Evolutionary conservation across 2,888 invertebrate genomes (phyloP), one percentile per base, ranked within the genome.

Genomic region (Lepidonotus clava): DNA sequence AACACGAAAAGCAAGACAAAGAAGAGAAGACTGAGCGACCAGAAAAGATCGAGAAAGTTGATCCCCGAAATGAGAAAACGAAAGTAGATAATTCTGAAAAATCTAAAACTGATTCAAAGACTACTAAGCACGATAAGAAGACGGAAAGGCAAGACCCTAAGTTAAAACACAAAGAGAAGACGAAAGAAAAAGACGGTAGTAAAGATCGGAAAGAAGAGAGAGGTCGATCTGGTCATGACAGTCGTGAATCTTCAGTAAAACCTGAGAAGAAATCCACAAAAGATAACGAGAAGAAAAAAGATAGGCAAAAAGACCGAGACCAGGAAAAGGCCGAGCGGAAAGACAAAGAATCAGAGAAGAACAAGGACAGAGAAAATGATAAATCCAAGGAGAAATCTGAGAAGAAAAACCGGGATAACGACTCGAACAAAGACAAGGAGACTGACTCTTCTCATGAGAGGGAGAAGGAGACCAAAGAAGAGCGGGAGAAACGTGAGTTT

Each of bases 401-500:
- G 38, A 71, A 41, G 36, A 32, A 83, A 8, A 71, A 86, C 77
- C 83, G 85, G 38, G 51, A 61, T 11, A 83, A 24, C 24, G 32
- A 84, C 24, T n/a, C 11, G 34, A 80, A 87, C 38, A 84, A 87
- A 14, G 66, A 51, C n/a, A 80, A 67, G n/a, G 86, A 83, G 2
- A 67, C 38, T 32, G 83, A 77, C 18, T 14, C 32, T 1, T 28
- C 71, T 6, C 51, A 84, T 38, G 40, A 32, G 1, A 83, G 56
- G 53, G 83, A 71, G 24, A 76, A 86, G 71, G 66, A 87, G 14
- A 71, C 51, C 28, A 56, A 66, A n/a, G 83, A 87, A 92, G 91
- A 91, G 92, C 92, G 88, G 86, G 95, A 85, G 34, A 85, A 41
- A 28, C 53, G 83, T n/a, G 71, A 87, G 38, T 40, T 84, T 76